Percentiles rank a stretch among this genome's conserved stretches.
Conservation (phyloP, 2,797 vertebrate genomes). For the Kryptolebias ocellatus region DNA sequence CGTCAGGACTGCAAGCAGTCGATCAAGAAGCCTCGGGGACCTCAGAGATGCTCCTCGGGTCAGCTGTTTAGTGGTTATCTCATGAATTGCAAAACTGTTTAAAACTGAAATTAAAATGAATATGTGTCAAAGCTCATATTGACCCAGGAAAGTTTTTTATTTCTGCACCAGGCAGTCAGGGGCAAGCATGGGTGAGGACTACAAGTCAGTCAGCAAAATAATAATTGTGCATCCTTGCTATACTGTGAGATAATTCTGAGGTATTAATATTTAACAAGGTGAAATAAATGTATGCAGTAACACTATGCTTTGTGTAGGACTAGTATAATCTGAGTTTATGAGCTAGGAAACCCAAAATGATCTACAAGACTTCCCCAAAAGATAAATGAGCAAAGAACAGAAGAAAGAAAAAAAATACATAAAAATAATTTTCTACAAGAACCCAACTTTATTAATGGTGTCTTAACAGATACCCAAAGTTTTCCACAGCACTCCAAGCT, state of each 20-base stretch:
- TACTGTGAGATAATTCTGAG: neutral
- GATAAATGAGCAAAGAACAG: constrained; percentile 2
- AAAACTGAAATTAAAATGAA: neutral
- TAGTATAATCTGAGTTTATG: neutral
- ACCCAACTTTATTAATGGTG: constrained; percentile 1
- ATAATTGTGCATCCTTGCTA: neutral
- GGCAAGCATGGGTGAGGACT: neutral
- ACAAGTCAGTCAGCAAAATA: neutral
- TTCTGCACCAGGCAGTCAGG: neutral
- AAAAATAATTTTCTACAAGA: neutral
- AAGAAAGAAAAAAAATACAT: neutral
- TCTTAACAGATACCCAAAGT: neutral
- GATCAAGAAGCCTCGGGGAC: neutral
- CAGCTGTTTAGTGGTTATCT: constrained; percentile 19
- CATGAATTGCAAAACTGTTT: constrained; percentile 25
- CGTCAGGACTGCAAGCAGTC: neutral
- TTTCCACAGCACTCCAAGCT: neutral
- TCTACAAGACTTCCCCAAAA: neutral
- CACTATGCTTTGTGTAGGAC: neutral
- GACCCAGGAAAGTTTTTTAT: neutral
- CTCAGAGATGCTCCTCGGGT: neutral
- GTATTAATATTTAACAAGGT: neutral
- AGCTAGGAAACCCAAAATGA: neutral
- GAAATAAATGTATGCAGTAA: neutral
- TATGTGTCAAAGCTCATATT: neutral